phyloP scores from a whole-genome alignment of 2,888 invertebrate genomes.

The Heliconius sara region DNA sequence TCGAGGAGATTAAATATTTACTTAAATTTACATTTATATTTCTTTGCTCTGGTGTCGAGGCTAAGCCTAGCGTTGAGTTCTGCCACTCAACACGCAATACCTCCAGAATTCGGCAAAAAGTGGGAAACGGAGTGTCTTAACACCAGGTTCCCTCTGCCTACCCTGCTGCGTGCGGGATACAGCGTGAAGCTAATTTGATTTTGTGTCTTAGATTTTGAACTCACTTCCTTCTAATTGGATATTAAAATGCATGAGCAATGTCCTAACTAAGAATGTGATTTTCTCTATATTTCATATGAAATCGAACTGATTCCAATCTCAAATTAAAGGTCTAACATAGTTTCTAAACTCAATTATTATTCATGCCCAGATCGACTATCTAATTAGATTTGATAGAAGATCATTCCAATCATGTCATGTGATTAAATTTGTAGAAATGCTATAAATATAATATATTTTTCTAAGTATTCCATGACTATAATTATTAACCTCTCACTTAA shows the following conservation, averaged over 20 bases:
- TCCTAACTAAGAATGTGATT: neutral
- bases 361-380: neutral
- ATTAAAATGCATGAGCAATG: neutral
- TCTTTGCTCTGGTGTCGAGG: no score
- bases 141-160: no score
- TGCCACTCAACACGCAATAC: no score
- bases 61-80: no score
- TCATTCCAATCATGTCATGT: neutral
- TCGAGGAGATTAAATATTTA: no score
- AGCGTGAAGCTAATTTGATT: no score
- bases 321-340: conserved; percentile 15
- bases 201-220: neutral
- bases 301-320: conserved; percentile 12
- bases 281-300: neutral
- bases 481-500: no score
- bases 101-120: no score
- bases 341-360: conserved; percentile 13
- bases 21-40: no score
- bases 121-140: no score
- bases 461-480: no score
- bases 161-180: no score
- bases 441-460: neutral
- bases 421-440: neutral
- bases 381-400: conserved; percentile 10
- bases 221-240: neutral